phyloP scores from a whole-genome alignment of 2,888 invertebrate species.

The Athripsodes cinereus region DNA sequence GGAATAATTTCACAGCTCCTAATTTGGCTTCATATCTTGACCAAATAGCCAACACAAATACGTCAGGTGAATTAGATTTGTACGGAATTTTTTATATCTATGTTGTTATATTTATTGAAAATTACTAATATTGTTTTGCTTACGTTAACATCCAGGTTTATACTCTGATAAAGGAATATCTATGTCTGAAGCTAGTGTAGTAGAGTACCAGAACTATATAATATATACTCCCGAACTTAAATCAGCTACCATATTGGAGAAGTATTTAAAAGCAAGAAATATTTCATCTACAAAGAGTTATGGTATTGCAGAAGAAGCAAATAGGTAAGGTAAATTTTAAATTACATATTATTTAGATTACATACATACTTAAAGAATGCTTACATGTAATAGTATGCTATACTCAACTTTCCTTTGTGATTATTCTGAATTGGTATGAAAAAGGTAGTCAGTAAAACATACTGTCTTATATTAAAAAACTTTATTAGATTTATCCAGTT shows the following conservation, averaged over 20 bases:
- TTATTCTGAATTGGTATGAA: too few relatives aligned
- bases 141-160: not conserved
- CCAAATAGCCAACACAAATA: conserved; percentile 39
- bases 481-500: too few relatives aligned
- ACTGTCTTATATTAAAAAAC: too few relatives aligned
- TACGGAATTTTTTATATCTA: too few relatives aligned
- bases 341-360: too few relatives aligned
- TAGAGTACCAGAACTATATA: conserved; percentile 17
- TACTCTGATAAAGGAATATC: conserved; percentile 5
- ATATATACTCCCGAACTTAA: conserved; percentile 21
- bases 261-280: conserved; percentile 5
- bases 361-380: too few relatives aligned
- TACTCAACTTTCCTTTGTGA: too few relatives aligned
- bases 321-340: not conserved
- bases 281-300: not conserved
- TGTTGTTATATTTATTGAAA: not conserved
- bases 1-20: conserved; percentile 41
- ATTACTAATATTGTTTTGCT: too few relatives aligned
- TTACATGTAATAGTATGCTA: too few relatives aligned
- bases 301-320: not conserved
- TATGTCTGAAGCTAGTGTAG: conserved; percentile 13
- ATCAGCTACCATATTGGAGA: conserved; percentile 17
- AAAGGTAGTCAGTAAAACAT: too few relatives aligned
- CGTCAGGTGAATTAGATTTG: too few relatives aligned
- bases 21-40: conserved; percentile 50